Evolutionary conservation across 2,797 vertebrate species (phyloP).

Genomic region (Anisognathus igniventris): DNA sequence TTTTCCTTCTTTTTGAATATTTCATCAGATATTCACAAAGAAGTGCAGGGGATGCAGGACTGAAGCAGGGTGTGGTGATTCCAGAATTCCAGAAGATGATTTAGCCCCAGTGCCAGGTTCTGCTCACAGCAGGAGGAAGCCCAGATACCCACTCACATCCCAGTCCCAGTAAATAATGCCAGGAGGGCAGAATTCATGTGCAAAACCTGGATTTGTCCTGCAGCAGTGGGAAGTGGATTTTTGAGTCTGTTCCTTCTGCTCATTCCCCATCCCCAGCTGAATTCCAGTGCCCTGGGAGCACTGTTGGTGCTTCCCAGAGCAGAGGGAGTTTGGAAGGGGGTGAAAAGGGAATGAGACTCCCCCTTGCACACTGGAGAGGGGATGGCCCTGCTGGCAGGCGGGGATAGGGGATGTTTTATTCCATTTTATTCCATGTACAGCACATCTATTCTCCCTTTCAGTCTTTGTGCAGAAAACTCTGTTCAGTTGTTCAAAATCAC

Average conservation of each 20-base stretch:
- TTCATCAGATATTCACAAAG: background rate
- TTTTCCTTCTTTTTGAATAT: background rate
- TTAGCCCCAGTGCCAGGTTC: background rate
- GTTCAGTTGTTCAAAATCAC: background rate
- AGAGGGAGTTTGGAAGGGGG: background rate
- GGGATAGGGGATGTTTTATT: background rate
- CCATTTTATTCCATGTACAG: background rate
- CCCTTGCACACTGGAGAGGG: background rate
- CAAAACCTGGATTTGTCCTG: background rate
- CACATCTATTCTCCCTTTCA: background rate
- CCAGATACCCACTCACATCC: background rate
- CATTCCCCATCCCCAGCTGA: background rate
- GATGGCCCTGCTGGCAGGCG: background rate
- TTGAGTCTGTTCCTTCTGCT: background rate
- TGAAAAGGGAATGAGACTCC: background rate
- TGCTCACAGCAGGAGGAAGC: background rate
- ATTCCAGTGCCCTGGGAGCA: background rate
- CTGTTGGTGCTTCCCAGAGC: background rate
- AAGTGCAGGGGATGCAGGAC: background rate
- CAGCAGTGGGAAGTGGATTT: background rate
- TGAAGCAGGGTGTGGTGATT: background rate
- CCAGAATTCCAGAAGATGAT: background rate
- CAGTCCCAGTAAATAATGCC: background rate
- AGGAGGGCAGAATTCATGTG: background rate
- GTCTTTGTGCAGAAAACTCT: background rate